Percentiles rank a stretch among this genome's conserved stretches.
Evolutionary conservation across 2,113 vertebrate genomes (phyloP).

Genomic region (Podilymbus podiceps): DNA sequence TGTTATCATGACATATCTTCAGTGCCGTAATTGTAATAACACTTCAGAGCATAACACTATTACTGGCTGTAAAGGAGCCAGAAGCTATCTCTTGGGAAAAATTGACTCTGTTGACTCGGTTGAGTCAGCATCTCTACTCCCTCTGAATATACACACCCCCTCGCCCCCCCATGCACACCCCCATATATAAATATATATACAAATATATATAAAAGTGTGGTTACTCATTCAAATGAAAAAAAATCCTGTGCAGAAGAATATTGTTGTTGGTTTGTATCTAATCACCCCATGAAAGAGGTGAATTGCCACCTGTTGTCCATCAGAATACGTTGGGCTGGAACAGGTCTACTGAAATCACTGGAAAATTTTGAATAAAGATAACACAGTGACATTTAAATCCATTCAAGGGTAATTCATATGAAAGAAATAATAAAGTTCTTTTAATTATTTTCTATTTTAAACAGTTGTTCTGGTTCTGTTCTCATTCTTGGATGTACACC

Average conservation of each 20-base stretch:
- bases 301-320: accelerated
- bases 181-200: background rate
- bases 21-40: conserved; percentile 16
- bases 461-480: background rate
- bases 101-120: background rate
- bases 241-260: background rate
- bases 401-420: background rate
- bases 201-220: background rate
- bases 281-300: background rate
- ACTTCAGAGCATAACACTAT: background rate
- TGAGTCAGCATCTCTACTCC: background rate
- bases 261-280: background rate
- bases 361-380: background rate
- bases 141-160: too few relatives aligned
- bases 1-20: conserved; percentile 37
- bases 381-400: background rate
- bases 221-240: background rate
- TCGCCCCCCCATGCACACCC: too few relatives aligned
- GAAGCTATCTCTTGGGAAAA: background rate
- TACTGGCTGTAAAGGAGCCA: background rate
- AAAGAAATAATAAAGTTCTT: background rate
- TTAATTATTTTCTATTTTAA: background rate
- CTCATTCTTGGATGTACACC: background rate
- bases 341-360: background rate
- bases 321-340: background rate